phyloP scores from a whole-genome alignment of 2,888 invertebrate genomes.

The Xestia sexstrigata region DNA sequence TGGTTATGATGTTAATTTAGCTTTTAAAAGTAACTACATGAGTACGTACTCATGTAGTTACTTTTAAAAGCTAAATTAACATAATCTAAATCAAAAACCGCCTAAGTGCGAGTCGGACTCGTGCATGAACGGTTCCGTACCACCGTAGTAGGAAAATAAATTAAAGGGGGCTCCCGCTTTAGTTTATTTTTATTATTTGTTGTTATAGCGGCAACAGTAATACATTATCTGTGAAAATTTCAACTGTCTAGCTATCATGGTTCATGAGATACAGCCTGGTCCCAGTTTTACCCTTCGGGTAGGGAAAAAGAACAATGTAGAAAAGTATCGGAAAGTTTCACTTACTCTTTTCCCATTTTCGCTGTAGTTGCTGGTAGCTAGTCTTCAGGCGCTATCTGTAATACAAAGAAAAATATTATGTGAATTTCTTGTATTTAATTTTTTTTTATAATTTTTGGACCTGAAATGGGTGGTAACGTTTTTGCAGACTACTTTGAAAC shows the following conservation, averaged over 20 bases:
- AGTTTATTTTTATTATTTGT: too few relatives aligned
- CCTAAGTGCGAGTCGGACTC: too few relatives aligned
- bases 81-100: neutral
- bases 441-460: neutral
- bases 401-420: slow-evolving; percentile 37
- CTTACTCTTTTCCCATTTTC: slow-evolving; percentile 69
- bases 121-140: too few relatives aligned
- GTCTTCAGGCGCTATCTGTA: slow-evolving; percentile 38
- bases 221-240: too few relatives aligned
- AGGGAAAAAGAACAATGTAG: neutral
- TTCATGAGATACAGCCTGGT: too few relatives aligned
- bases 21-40: neutral
- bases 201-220: too few relatives aligned
- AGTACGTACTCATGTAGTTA: too few relatives aligned
- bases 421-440: neutral
- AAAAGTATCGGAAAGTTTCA: neutral
- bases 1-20: neutral
- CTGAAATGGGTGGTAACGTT: neutral
- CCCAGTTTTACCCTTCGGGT: too few relatives aligned
- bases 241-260: too few relatives aligned
- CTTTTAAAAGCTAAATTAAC: neutral
- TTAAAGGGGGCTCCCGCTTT: too few relatives aligned
- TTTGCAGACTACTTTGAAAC: neutral
- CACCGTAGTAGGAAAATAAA: too few relatives aligned
- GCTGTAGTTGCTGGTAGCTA: neutral